Base-by-base conservation (phyloP, 2,797 vertebrate species). In the Pteropus rufus region DNA sequence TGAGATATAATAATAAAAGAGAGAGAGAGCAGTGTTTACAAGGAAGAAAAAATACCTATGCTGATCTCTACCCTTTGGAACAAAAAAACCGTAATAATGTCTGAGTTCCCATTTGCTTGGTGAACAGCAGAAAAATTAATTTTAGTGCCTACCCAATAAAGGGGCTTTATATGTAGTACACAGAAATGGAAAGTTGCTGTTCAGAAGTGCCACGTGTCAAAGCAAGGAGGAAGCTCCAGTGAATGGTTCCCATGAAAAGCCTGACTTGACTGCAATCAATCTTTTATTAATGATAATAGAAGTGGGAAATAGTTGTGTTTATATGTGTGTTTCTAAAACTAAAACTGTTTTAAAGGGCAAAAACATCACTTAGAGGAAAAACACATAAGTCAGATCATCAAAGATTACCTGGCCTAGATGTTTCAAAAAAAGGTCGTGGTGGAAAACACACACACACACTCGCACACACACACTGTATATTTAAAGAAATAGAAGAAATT, bases 31-130 rank as follows among this genome's bases (percentile, higher is more conserved):
- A 52, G 67, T 15, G 21, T 82, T 92, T 82, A 86, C 64, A 80
- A 26, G 14, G 39, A 82, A 69, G 23, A 72, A 87, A 89, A 96
- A 81, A 79, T 67, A 64, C n/a, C 11, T 95, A 11, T 34, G 49
- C 36, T 39, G 82, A 89, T 81, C 77, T 93, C 36, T 91, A 64
- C 54, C 18, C 70, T 95, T 94, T 41, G 65, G 21, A 87, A 94
- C 36, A 93, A 91, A 67, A 65, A 16, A 26, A 5, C 26, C 29
- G 73, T 39, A 80, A 46, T 87, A 36, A 60, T 56, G 23, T 11
- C 36, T 62, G 19, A 56, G 49, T 87, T 81, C 19, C 70, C 26
- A 87, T 87, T 75, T 69, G 52, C 36, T 92, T 84, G 44, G 7
- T 14, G 31, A 89, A 34, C 15, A 36, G 62, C 39, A 77, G 29